phyloP scores from a whole-genome alignment of 2,797 vertebrate genomes.

The Enteromius mattozi region DNA sequence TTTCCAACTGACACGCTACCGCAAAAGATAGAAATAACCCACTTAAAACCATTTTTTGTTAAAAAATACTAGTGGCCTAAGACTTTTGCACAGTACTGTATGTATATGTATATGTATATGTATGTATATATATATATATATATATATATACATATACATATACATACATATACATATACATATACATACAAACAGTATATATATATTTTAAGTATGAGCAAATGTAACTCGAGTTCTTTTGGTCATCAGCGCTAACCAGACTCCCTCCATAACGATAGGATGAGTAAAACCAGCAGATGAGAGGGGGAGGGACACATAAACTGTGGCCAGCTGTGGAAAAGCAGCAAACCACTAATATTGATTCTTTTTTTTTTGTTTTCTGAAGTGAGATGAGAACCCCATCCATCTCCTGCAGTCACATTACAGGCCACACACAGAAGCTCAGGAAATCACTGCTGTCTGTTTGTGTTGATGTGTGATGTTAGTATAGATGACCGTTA shows the following conservation, averaged over 20 bases:
- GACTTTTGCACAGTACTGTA: too few species aligned
- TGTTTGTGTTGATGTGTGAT: background rate
- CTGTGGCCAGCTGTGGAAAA: background rate
- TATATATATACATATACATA: too few species aligned
- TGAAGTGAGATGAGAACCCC: background rate
- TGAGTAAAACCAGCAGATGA: background rate
- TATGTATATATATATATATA: too few species aligned
- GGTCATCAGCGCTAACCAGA: background rate
- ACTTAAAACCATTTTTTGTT: too few species aligned
- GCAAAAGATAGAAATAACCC: too few species aligned
- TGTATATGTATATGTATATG: too few species aligned
- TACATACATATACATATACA: too few species aligned
- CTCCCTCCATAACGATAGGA: background rate
- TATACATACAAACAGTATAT: too few species aligned
- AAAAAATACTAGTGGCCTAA: too few species aligned
- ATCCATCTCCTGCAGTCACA: slow-evolving; percentile 15
- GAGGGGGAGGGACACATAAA: background rate
- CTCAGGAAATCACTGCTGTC: slow-evolving; percentile 1
- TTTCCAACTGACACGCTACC: too few species aligned
- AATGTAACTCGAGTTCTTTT: background rate
- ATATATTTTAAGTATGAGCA: too few species aligned
- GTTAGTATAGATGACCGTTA: background rate
- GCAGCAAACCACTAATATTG: slow-evolving; percentile 20
- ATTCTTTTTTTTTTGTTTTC: background rate
- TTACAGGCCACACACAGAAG: background rate